Conservation (phyloP, 2,888 invertebrate species). For the Eilema griseolum region DNA sequence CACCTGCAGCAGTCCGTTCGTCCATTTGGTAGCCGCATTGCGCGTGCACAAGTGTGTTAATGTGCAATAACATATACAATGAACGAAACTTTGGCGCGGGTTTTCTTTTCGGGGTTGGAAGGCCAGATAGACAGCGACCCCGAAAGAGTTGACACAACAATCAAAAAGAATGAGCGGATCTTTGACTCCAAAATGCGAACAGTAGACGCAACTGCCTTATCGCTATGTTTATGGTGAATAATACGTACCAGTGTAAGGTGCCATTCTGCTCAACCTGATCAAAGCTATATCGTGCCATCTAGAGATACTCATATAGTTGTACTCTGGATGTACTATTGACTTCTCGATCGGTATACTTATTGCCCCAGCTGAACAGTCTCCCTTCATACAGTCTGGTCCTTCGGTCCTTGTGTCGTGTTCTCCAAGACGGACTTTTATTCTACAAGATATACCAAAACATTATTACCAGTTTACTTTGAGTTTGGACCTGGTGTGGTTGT, state of each 20-base stretch:
- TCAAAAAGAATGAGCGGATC: no score
- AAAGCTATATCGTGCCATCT: slow-evolving; percentile 32
- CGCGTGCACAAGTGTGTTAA: no score
- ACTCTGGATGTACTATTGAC: slow-evolving; percentile 27
- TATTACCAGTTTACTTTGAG: no score
- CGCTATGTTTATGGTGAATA: neutral
- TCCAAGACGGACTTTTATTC: slow-evolving; percentile 22
- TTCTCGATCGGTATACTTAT: slow-evolving; percentile 32
- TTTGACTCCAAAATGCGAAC: no score
- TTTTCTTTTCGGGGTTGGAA: no score
- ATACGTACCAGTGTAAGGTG: slow-evolving; percentile 33
- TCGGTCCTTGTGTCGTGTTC: slow-evolving; percentile 20
- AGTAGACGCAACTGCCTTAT: no score
- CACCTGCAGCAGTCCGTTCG: no score
- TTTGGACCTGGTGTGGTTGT: no score
- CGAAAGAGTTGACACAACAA: no score
- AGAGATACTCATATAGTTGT: neutral
- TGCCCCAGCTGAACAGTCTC: slow-evolving; percentile 23
- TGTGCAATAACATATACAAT: neutral
- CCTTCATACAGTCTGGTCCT: slow-evolving; percentile 29
- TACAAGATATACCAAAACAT: slow-evolving; percentile 14
- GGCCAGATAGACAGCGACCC: no score
- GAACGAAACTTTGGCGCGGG: neutral
- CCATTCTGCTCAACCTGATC: slow-evolving; percentile 28
- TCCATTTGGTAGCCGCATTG: no score